Evolutionary conservation across 2,888 invertebrate genomes (phyloP), one percentile per base, ranked within the genome.

Genomic region (Bombyx huttoni): DNA sequence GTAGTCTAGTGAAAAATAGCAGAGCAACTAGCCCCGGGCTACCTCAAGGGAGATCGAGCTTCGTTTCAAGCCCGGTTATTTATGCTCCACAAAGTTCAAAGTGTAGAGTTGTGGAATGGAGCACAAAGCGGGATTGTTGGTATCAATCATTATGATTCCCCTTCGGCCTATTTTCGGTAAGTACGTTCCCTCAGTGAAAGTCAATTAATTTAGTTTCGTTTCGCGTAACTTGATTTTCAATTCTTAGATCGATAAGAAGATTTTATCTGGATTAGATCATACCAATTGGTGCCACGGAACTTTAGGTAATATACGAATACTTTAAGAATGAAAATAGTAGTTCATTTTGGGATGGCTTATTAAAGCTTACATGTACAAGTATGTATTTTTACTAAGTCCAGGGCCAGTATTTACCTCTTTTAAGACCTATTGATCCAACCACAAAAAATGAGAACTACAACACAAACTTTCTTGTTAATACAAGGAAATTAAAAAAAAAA

Each of bases 61-160:
- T 34, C 47, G 51, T 51, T 53, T 49, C 49, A 46, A 51, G 51
- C 48, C 34, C 50, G 34, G 52, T 55, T 51, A 53, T 55, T 55
- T 51, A 55, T 51, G 53, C 48, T 49, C 50, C 49, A 53, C 52
- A 50, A 48, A 53, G 51, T 55, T 55, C 53, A 53, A 55, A 51
- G 53, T 55, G 51, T 50, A 50, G 50, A 53, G 40, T 50, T 54
- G 51, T 50, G 35, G 51, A 34, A 33, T 52, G 13, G 35, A 51
- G 51, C 45, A 52, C 46, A 51, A 55, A 49, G 53, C 51, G 14
- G 53, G 53, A 53, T 53, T 49, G 49, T 53, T 47, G 51, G 45
- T 51, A 53, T 55, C 53, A 53, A 55, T 55, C 52, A 55, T 55
- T 53, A 53, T 50, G 34, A 45, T 53, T 50, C 51, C 49, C 49